phyloP scores from a whole-genome alignment of 2,113 vertebrate species.

The Terrapene triunguis region DNA sequence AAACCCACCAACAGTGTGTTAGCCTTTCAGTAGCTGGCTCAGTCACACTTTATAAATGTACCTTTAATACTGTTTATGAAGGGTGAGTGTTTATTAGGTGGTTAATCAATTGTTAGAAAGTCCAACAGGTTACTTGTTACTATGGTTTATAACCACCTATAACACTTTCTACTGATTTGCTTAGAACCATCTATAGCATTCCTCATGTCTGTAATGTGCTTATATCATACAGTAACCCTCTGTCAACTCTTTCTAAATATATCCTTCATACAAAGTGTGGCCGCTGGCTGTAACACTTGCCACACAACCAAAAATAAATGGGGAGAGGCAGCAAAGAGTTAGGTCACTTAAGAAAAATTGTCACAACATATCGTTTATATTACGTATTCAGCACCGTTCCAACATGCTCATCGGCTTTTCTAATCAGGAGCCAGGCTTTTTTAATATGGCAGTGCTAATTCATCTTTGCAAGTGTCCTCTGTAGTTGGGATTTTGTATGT shows the following conservation, averaged over 20 bases:
- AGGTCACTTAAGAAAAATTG: background rate
- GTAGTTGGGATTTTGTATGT: background rate
- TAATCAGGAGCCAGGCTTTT: background rate
- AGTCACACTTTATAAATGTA: background rate
- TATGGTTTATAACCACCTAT: slow-evolving; percentile 1
- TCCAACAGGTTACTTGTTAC: slow-evolving; percentile 26
- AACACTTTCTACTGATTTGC: background rate
- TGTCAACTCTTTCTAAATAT: background rate
- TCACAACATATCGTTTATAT: background rate
- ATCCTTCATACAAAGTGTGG: background rate
- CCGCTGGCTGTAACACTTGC: background rate
- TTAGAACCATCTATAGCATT: background rate
- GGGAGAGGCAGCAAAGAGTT: background rate
- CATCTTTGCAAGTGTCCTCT: slow-evolving; percentile 48
- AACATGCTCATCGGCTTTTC: slow-evolving; percentile 29
- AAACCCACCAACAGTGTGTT: background rate
- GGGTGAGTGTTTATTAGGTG: slow-evolving; percentile 47
- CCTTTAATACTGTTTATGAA: background rate
- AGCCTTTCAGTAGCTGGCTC: slow-evolving; percentile 20
- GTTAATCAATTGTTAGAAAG: slow-evolving; percentile 48
- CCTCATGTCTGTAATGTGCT: background rate
- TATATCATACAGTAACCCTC: slow-evolving; percentile 14
- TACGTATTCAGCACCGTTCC: background rate
- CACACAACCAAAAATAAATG: background rate
- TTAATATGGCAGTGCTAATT: background rate